A percentile compares a stretch with the other conserved stretches of the same genome.
These are phyloP conservation scores for Columbina picui DNA, from an alignment of 2,113 vertebrate genomes.

Conservation along the genomic window DNA sequence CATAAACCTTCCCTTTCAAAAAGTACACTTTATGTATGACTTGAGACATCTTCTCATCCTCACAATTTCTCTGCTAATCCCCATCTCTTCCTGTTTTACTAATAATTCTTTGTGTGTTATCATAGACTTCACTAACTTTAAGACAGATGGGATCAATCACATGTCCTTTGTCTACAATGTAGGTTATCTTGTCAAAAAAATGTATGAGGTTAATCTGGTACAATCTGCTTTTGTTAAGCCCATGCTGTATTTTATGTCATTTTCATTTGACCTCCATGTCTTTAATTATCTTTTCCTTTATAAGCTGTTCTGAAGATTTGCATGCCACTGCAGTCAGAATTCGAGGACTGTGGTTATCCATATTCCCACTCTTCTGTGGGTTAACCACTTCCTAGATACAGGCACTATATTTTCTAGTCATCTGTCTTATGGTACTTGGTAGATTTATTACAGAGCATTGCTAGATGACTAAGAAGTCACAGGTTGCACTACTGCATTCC, in stretches of 20 bases:
- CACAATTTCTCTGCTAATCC: slow-evolving; percentile 28
- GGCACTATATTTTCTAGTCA: not conserved
- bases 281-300: slow-evolving; percentile 36
- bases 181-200: slow-evolving; percentile 54
- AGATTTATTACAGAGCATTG: not conserved
- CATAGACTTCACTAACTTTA: not conserved
- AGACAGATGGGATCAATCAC: slow-evolving; percentile 37
- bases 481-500: not conserved
- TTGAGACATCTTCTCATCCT: not conserved
- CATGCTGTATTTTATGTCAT: slow-evolving; percentile 11
- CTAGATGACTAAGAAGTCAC: not conserved
- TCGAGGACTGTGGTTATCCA: not conserved
- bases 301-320: slow-evolving; percentile 20
- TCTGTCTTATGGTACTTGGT: not conserved
- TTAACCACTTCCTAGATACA: not conserved
- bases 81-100: slow-evolving; percentile 6
- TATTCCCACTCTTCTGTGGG: not conserved
- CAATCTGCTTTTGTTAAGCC: slow-evolving; percentile 49
- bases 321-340: slow-evolving; percentile 5
- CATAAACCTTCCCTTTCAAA: not conserved
- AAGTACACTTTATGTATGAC: not conserved
- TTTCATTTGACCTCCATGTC: slow-evolving; percentile 26
- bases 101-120: not conserved
- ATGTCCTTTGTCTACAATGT: slow-evolving; percentile 34
- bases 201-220: slow-evolving; percentile 44